A percentile compares a stretch with the other conserved stretches of the same genome.
phyloP scores from a whole-genome alignment of 2,888 invertebrate genomes.

The Escarpia spicata region DNA sequence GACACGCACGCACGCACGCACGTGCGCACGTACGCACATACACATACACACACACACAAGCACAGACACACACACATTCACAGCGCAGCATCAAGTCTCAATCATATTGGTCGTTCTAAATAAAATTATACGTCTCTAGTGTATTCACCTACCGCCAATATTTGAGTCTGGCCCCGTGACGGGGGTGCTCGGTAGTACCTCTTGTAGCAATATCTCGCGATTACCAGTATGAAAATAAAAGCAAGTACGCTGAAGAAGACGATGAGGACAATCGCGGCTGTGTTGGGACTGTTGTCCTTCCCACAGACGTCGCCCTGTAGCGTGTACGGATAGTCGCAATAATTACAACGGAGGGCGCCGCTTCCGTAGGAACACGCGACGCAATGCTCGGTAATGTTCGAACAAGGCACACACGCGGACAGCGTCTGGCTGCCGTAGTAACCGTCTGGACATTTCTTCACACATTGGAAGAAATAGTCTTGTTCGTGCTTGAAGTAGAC shows the following conservation, averaged over 20 bases:
- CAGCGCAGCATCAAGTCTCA: too few relatives aligned
- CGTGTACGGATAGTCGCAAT: slow-evolving; percentile 2
- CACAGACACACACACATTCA: too few relatives aligned
- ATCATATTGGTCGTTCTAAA: too few relatives aligned
- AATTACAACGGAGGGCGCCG: not conserved
- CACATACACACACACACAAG: too few relatives aligned
- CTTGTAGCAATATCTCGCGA: not conserved
- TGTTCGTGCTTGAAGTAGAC: not conserved
- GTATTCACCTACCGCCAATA: not conserved
- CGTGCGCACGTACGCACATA: too few relatives aligned
- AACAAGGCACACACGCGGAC: not conserved
- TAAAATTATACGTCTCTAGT: not conserved
- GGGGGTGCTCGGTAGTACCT: not conserved
- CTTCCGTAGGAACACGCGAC: not conserved
- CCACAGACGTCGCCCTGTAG: not conserved
- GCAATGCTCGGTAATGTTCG: not conserved
- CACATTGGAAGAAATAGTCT: not conserved
- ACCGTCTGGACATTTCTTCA: not conserved
- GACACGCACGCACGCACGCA: too few relatives aligned
- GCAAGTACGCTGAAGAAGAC: not conserved
- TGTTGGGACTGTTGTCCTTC: not conserved
- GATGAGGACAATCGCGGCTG: not conserved
- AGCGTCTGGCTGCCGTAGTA: slow-evolving; percentile 13
- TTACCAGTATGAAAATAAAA: not conserved
- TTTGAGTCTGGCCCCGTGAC: not conserved